Evolutionary conservation across 1,140 invertebrate species (phyloP).

Genomic region (Drosophila arawakana): DNA sequence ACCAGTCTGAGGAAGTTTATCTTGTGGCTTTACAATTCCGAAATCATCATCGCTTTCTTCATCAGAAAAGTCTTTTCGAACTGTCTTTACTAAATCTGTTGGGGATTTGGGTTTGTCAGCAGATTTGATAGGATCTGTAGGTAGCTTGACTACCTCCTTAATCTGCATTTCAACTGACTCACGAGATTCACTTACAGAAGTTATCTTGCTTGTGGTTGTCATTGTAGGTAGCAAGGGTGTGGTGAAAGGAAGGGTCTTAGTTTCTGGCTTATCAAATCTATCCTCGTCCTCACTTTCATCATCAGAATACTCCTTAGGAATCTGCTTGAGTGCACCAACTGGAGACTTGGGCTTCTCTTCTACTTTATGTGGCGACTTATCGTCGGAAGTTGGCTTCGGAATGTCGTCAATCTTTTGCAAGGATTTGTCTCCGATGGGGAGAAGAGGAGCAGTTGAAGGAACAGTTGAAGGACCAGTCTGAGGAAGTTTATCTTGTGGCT

Average conservation of each 20-base stretch:
- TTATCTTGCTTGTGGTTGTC: conserved; percentile 3
- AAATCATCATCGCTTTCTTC: conserved; percentile 25
- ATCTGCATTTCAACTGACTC: conserved; percentile 4
- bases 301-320: conserved; percentile 20
- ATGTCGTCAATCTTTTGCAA: conserved; percentile 6
- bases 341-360: conserved; percentile 23
- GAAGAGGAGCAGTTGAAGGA: conserved; percentile 1
- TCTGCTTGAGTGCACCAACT: conserved; percentile 6
- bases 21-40: conserved; percentile 5
- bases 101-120: conserved; percentile 16
- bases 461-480: conserved; percentile 1
- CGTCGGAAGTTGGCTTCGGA: background rate
- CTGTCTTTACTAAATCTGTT: background rate
- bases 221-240: background rate
- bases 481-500: conserved; percentile 20
- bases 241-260: background rate
- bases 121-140: conserved; percentile 1
- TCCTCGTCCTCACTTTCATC: conserved; percentile 16
- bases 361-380: conserved; percentile 11
- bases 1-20: conserved; percentile 14
- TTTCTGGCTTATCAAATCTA: conserved; percentile 2
- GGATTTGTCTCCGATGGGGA: conserved; percentile 6
- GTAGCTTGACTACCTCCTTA: background rate
- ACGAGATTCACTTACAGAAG: conserved; percentile 11
- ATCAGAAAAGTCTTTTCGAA: conserved; percentile 13